Base-by-base conservation (phyloP, 2,113 vertebrate species). In the Barbus barbus region DNA sequence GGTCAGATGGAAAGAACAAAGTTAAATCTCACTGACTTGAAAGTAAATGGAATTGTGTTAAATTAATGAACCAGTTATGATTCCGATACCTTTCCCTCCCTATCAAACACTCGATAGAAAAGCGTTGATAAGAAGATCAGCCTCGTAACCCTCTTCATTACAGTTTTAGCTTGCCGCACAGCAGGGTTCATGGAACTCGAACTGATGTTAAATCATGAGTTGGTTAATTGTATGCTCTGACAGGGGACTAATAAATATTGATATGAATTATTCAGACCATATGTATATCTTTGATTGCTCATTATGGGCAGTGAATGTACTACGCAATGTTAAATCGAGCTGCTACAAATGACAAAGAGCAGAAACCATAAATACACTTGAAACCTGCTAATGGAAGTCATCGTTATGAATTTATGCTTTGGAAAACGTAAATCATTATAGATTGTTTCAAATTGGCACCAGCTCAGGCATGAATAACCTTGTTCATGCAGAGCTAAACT, bases 201-300 rank as follows among this genome's bases (percentile, higher is more conserved):
- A 88, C 86, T 90, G 89, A 91, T 82, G 88, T 73, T 89, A 86
- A 88, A 87, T 92, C 87, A 89, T 91, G 90, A 89, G 90, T 92
- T 92, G 87, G 89, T 85, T 91, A 92, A 92, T 91, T 92, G 88
- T 85, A 86, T 81, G 83, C 85, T 83, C 58, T 81, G 85, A 90
- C 91, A 90, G 89, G 89, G 83, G 88, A 81, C 83, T 91, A 90
- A 92, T 92, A 91, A 92, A 91, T 92, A 92, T 91, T 90, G 84
- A 91, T 92, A 90, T 90, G 86, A 87, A 91, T 91, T 88, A 91
- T 87, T 89, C 86, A 86, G 85, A 90, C 86, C 85, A 86, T 90
- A 90, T 91, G 87, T 91, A 88, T 85, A 86, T 82, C 84, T 87
- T 65, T 91, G 89, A 91, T 91, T 90, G 87, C 86, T 86, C 85